These are phyloP conservation scores for Hanleya hanleyi DNA, from an alignment of 2,888 invertebrate species.

Conservation along the genomic window DNA sequence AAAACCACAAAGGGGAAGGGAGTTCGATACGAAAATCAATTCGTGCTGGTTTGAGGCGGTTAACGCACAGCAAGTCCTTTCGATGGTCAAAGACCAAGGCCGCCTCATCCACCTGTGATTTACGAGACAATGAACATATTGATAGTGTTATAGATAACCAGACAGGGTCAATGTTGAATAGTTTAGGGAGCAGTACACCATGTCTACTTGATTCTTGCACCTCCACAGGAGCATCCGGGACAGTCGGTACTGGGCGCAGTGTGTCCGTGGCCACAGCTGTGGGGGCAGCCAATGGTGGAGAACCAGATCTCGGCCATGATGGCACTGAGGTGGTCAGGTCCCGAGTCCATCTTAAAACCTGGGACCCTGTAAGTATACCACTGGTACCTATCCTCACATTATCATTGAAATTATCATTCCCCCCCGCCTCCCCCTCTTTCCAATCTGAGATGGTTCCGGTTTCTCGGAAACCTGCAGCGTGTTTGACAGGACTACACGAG, in stretches of 20 bases:
- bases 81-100: not conserved
- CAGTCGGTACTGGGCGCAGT: no score
- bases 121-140: not conserved
- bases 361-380: constrained; percentile 71
- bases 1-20: no score
- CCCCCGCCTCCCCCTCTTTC: no score
- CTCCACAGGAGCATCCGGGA: not conserved
- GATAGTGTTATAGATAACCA: not conserved
- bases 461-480: no score
- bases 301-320: constrained; percentile 3
- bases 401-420: no score
- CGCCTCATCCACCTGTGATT: not conserved
- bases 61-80: not conserved
- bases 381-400: no score
- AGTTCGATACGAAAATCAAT: no score
- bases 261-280: no score
- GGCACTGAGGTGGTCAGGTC: constrained; percentile 50
- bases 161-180: not conserved
- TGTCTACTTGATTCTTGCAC: not conserved
- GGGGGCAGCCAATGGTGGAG: not conserved
- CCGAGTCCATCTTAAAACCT: constrained; percentile 60
- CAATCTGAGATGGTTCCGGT: no score
- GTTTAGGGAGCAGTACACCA: not conserved
- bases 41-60: no score
- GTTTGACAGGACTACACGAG: no score